Conservation (phyloP, 1,140 invertebrate genomes). For the Saccostrea glomerata region DNA sequence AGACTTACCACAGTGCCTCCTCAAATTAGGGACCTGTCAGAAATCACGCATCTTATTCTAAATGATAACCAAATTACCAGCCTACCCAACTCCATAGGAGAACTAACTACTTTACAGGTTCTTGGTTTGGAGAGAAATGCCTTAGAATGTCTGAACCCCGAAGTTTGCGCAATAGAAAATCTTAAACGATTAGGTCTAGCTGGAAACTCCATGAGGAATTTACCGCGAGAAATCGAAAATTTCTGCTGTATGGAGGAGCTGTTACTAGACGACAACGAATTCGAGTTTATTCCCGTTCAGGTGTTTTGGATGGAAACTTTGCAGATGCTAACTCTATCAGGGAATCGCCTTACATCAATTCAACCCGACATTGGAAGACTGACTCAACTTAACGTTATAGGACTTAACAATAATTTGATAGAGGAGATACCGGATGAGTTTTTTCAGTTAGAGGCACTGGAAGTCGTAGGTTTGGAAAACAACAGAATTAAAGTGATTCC, state of each 20-base stretch:
- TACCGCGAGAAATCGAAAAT: constrained; percentile 75
- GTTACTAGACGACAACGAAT: constrained; percentile 75
- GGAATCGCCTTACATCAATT: constrained; percentile 69
- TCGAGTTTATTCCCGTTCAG: constrained; percentile 77
- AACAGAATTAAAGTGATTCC: constrained; percentile 70
- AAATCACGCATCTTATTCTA: constrained; percentile 66
- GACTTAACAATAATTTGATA: constrained; percentile 74
- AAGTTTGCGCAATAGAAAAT: constrained; percentile 71
- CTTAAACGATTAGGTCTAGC: constrained; percentile 71
- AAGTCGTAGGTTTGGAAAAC: constrained; percentile 72
- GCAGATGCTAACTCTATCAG: constrained; percentile 70
- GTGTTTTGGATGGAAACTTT: constrained; percentile 73
- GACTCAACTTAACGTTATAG: constrained; percentile 68
- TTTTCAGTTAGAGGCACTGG: constrained; percentile 64
- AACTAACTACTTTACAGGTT: constrained; percentile 63
- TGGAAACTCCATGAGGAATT: constrained; percentile 75
- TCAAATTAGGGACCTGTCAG: constrained; percentile 64
- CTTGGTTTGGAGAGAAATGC: constrained; percentile 73
- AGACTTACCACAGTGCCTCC: constrained; percentile 65
- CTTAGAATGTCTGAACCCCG: constrained; percentile 72
- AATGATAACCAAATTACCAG: constrained; percentile 72
- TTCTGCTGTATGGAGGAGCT: constrained; percentile 71
- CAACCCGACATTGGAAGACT: constrained; percentile 72
- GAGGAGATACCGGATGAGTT: constrained; percentile 70
- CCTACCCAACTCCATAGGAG: constrained; percentile 54